Evolutionary conservation across 2,113 vertebrate species (phyloP).

Genomic region (Lepidothrix coronata): DNA sequence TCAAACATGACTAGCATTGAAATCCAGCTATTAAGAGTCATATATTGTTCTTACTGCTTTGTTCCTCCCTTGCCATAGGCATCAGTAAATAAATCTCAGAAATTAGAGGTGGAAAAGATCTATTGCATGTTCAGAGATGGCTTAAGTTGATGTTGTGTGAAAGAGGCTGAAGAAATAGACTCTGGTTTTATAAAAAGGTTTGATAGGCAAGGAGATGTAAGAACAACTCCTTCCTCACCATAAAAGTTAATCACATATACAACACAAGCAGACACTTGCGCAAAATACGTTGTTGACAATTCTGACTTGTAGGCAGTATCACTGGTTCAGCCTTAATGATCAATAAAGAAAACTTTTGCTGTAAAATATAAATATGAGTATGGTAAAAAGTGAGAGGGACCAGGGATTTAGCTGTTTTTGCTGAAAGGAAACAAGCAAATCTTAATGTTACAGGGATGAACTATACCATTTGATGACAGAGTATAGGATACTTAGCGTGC

Average conservation of each 20-base stretch:
- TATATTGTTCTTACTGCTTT: neutral
- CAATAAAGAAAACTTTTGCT: neutral
- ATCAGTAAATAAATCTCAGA: constrained; percentile 4
- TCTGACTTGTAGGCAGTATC: neutral
- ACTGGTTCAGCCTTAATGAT: neutral
- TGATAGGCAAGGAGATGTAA: neutral
- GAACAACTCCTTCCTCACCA: neutral
- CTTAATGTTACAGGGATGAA: neutral
- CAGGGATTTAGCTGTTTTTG: neutral
- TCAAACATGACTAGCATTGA: neutral
- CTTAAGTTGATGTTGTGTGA: neutral
- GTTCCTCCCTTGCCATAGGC: neutral
- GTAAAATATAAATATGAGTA: neutral
- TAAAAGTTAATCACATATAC: neutral
- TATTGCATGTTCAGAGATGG: neutral
- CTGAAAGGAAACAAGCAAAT: neutral
- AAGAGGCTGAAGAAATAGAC: neutral
- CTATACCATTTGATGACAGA: neutral
- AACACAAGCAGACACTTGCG: neutral
- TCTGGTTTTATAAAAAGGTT: neutral
- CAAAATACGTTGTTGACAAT: neutral
- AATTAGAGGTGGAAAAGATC: neutral
- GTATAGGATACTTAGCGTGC: neutral
- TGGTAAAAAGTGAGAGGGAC: neutral
- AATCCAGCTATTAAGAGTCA: neutral